Percentiles rank a stretch among this genome's conserved stretches.
Conservation (phyloP, 2,797 vertebrate species). For the Paguma larvata region DNA sequence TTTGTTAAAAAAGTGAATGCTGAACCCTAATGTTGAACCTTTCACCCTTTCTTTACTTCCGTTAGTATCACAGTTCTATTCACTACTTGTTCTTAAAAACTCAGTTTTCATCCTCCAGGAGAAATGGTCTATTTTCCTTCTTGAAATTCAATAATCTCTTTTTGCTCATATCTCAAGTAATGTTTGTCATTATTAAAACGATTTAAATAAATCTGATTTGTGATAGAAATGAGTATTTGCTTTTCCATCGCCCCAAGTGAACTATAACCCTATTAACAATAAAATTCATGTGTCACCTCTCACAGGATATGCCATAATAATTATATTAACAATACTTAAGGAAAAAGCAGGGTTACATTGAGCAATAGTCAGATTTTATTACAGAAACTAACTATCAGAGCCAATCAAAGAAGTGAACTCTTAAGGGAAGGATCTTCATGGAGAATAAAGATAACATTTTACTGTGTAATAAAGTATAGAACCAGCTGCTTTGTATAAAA, state of each 20-base stretch:
- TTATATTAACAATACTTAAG: slow-evolving; percentile 30
- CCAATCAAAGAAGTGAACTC: background rate
- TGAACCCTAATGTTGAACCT: background rate
- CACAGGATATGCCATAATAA: background rate
- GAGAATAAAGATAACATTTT: background rate
- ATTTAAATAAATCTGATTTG: slow-evolving; percentile 51
- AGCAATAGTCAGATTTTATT: background rate
- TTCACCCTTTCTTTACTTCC: background rate
- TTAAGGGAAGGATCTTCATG: background rate
- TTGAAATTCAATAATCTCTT: background rate
- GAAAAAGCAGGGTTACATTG: background rate
- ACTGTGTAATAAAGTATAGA: background rate
- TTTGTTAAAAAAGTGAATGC: background rate
- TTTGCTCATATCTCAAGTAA: background rate
- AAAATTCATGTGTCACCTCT: background rate
- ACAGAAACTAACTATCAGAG: background rate
- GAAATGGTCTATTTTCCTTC: background rate
- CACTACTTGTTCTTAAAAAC: background rate
- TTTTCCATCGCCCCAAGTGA: background rate
- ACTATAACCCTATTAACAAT: background rate
- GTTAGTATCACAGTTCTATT: background rate
- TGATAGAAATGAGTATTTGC: slow-evolving; percentile 8
- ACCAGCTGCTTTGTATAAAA: background rate
- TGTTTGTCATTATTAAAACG: slow-evolving; percentile 32
- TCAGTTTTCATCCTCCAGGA: background rate